Conservation (phyloP, 2,888 invertebrate genomes). For the Eurois occulta region DNA sequence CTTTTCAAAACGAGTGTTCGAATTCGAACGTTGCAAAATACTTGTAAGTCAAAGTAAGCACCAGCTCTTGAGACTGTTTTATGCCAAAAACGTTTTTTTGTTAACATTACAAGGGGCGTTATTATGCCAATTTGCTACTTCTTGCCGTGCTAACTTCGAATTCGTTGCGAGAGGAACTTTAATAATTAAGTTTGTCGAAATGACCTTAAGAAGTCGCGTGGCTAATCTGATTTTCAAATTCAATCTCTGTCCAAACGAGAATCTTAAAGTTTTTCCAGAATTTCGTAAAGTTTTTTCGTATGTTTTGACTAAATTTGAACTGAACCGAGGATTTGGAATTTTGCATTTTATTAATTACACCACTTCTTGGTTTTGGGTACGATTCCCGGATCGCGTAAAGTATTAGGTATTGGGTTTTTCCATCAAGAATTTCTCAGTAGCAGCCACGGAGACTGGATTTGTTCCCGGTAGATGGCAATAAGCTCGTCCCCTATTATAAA, state of each 20-base stretch:
- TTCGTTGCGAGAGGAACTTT: constrained; percentile 57
- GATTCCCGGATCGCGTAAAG: no score
- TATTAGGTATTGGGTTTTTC: no score
- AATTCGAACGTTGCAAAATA: constrained; percentile 13
- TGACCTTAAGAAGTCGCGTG: constrained; percentile 62
- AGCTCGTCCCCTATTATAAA: no score
- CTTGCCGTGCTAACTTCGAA: constrained; percentile 42
- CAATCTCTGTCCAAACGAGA: constrained; percentile 48
- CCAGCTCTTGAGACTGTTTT: constrained; percentile 6
- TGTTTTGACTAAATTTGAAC: constrained; percentile 8
- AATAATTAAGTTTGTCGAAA: constrained; percentile 65
- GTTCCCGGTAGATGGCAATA: no score
- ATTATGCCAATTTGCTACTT: constrained; percentile 60
- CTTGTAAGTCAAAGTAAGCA: constrained; percentile 39
- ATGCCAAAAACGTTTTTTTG: constrained; percentile 43
- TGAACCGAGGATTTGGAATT: no score
- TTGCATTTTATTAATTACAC: background rate
- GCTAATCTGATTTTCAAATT: constrained; percentile 66
- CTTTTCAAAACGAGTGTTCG: constrained; percentile 16
- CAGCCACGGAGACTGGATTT: no score
- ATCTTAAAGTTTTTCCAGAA: constrained; percentile 35
- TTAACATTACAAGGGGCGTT: constrained; percentile 38
- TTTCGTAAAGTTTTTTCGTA: constrained; percentile 38
- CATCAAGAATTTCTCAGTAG: no score
- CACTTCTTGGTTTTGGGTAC: background rate